Base-by-base conservation (phyloP, 1,140 invertebrate genomes). In the Wiebesia pumilae region DNA sequence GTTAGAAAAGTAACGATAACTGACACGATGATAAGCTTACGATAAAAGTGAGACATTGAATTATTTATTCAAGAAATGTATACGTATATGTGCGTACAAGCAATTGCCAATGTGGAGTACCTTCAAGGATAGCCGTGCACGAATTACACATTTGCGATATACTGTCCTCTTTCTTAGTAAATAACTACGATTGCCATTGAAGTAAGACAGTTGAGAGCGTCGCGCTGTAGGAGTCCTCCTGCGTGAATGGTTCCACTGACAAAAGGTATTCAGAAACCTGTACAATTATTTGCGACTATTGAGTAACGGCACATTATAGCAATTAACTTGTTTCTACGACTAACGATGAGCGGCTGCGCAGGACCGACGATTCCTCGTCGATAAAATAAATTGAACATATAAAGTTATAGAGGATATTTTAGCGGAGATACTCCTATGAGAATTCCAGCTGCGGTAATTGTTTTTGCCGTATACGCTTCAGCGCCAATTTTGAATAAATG, bases 181-280 rank as follows among this genome's bases (percentile, higher is more conserved):
- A 81, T 81, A 81, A 81, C 38, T 73, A 79, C 35, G 12, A 86
- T 81, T 47, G 79, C 58, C 19, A 69, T 43, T 58, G 51, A 51
- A 27, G 40, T 19, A 38, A n/a, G 73, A n/a, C 16, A 67, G 33
- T 27, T 43, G 40, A 16, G 58, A 78, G 65, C 19, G 62, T 27
- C 33, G 3, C 0, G 33, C 6, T 21, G 6, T 33, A 51, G 38
- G 62, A 79, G 67, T 75, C 38, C 77, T 77, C 58, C 73, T 40
- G 30, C 16, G 77, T 35, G 47, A 79, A 65, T 51, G 79, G 75
- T 27, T n/a, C 14, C 40, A 35, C 62, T 21, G 21, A 69, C 85
- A 86, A 86, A 83, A 73, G 58, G 62, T 47, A 86, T 86, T 86
- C 58, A 83, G n/a, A 82, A 69, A 83, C 16, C 62, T n/a, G 80